phyloP scores from a whole-genome alignment of 2,888 invertebrate species.

The Elegia similella region DNA sequence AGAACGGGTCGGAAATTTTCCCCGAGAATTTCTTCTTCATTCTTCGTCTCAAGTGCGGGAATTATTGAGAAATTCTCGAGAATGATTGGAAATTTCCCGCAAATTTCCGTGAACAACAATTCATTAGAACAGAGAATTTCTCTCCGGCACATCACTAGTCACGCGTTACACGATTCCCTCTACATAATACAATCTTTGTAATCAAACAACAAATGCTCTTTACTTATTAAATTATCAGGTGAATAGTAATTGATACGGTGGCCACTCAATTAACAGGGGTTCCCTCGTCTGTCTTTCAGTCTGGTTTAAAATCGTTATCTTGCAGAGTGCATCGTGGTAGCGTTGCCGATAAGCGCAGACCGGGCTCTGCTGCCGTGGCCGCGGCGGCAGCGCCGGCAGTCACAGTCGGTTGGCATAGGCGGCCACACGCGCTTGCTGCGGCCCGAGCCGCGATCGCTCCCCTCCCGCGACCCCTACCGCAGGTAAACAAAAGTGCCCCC shows the following conservation, averaged over 20 bases:
- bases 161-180: not conserved
- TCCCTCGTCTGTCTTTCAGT: slow-evolving; percentile 20
- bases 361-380: slow-evolving; percentile 49
- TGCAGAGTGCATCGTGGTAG: slow-evolving; percentile 56
- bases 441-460: slow-evolving; percentile 52
- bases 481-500: slow-evolving; percentile 59
- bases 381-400: slow-evolving; percentile 46
- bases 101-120: too few species aligned
- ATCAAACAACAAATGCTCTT: not conserved
- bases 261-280: slow-evolving; percentile 18
- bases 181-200: not conserved
- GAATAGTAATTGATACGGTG: not conserved
- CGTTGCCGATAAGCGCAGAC: slow-evolving; percentile 69
- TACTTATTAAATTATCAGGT: not conserved
- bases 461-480: slow-evolving; percentile 49
- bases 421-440: slow-evolving; percentile 72
- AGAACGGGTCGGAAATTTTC: too few species aligned
- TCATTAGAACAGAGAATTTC: too few species aligned
- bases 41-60: too few species aligned
- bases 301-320: slow-evolving; percentile 61
- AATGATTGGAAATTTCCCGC: too few species aligned
- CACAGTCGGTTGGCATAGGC: slow-evolving; percentile 68
- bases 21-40: too few species aligned
- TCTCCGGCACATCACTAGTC: too few species aligned
- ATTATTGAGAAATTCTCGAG: too few species aligned